Evolutionary conservation across 2,888 invertebrate genomes (phyloP), one percentile per base, ranked within the genome.

Genomic region (Caenorhabditis imperialis): DNA sequence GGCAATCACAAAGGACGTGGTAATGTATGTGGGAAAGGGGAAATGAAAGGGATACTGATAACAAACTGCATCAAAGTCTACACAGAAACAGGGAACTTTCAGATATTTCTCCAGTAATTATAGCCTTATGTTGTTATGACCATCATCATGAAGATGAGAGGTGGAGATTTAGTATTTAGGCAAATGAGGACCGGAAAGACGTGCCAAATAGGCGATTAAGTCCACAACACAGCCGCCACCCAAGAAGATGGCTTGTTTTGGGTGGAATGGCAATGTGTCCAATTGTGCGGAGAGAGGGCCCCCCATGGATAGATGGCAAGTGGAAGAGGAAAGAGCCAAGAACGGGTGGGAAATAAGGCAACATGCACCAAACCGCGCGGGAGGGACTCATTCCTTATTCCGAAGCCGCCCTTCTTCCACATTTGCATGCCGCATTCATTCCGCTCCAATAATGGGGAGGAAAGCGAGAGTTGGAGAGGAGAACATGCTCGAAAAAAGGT

Each of bases 181-280:
- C 44, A 58, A 57, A 67, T 67, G 50, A 50, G 57, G 67, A 67
- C 57, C 57, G 67, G 67, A 67, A 67, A 67, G 57, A 57, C 51
- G 57, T 50, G 57, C 37, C 70, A 71, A 71, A 71, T 62, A 71
- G 51, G 50, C 70, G 70, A 71, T 71, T 71, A 71, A 62, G 61
- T 61, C 70, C 50, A 55, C 55, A 57, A 55, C 57, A 67, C 57
- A 44, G 44, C 42, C 48, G 30, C 44, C 47, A 35, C 7, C n/a
- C 40, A 48, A 30, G 53, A 40, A n/a, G 22, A 35, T 22, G 23
- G 30, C 23, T 33, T 47, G 35, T 58, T 58, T 37, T 47, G 57
- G 57, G 30, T 30, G 45, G 38, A 40, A 60, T 71, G 55, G 40
- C 55, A 71, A 71, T 71, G 45, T 67, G 67, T 57, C 57, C 67